Evolutionary conservation across 1,140 invertebrate genomes (phyloP).

Genomic region (Neodiprion lecontei): DNA sequence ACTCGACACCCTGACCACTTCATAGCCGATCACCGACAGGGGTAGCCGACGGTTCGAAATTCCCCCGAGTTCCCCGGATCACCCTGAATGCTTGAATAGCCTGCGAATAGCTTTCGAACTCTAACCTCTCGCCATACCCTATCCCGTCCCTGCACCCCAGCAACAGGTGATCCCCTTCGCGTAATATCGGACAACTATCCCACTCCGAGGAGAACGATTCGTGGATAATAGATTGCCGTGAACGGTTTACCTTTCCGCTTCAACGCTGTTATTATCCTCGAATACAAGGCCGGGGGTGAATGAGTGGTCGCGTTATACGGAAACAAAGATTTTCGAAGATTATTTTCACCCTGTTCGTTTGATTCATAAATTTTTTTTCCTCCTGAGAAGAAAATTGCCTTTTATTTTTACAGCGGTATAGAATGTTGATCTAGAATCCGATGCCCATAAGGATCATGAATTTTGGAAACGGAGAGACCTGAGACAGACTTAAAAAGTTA

Average conservation of each 20-base stretch:
- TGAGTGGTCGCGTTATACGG: too few relatives aligned
- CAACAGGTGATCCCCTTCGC: conserved; percentile 63
- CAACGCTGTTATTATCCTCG: too few relatives aligned
- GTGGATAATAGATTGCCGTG: neutral
- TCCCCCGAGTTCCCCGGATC: conserved; percentile 20
- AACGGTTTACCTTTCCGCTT: too few relatives aligned
- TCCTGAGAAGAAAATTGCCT: neutral
- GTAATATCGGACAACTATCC: conserved; percentile 50
- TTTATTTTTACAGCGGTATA: neutral
- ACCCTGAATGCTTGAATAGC: conserved; percentile 56
- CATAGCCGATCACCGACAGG: conserved; percentile 9
- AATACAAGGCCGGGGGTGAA: too few relatives aligned
- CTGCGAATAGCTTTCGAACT: conserved; percentile 46
- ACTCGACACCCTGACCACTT: conserved; percentile 46
- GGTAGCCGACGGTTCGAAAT: conserved; percentile 47
- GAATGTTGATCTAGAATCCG: neutral
- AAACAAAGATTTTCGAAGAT: too few relatives aligned
- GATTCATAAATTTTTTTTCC: neutral
- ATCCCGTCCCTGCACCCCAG: conserved; percentile 45
- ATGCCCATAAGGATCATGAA: neutral
- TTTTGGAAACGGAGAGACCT: neutral
- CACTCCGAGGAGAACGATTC: neutral
- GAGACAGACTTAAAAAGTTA: neutral
- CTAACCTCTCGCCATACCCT: conserved; percentile 18
- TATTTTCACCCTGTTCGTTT: neutral